These are phyloP conservation scores for Sebastes elongatus DNA, from an alignment of 2,797 vertebrate genomes.

Conservation along the genomic window DNA sequence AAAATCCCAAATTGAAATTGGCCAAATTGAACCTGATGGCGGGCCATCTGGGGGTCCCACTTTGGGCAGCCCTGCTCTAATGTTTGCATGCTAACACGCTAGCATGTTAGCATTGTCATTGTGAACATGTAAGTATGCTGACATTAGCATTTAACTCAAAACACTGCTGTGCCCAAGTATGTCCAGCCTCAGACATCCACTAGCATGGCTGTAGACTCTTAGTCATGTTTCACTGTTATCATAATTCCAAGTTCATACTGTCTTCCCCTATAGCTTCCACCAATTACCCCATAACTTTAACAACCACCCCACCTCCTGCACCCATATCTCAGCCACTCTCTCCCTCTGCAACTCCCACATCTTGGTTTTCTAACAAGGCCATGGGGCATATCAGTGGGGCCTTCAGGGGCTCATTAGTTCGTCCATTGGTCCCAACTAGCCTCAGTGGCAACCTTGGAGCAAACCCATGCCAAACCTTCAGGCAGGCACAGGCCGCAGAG, in stretches of 20 bases:
- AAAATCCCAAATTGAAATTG: too few relatives aligned
- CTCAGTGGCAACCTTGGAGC: conserved; percentile 48
- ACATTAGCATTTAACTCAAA: not conserved
- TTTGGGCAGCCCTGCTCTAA: not conserved
- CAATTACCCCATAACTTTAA: conserved; percentile 14
- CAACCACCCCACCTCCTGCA: not conserved
- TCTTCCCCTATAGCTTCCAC: conserved; percentile 4
- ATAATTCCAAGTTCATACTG: not conserved
- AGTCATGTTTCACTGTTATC: conserved; percentile 10
- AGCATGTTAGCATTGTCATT: not conserved
- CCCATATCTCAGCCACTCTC: not conserved
- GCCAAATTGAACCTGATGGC: too few relatives aligned
- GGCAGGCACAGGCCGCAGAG: conserved; percentile 46
- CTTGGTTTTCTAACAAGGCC: conserved; percentile 56
- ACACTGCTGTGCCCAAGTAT: not conserved
- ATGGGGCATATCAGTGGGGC: conserved; percentile 39
- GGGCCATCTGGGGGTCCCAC: too few relatives aligned
- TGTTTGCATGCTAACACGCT: not conserved
- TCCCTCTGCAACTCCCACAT: conserved; percentile 36
- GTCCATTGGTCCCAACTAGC: conserved; percentile 54
- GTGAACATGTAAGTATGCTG: not conserved
- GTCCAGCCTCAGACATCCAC: not conserved
- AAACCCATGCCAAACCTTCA: conserved; percentile 55
- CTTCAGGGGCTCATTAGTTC: conserved; percentile 77
- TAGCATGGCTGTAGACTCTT: not conserved